Evolutionary conservation across 2,113 vertebrate species (phyloP).

Genomic region (Aphelocoma coerulescens): DNA sequence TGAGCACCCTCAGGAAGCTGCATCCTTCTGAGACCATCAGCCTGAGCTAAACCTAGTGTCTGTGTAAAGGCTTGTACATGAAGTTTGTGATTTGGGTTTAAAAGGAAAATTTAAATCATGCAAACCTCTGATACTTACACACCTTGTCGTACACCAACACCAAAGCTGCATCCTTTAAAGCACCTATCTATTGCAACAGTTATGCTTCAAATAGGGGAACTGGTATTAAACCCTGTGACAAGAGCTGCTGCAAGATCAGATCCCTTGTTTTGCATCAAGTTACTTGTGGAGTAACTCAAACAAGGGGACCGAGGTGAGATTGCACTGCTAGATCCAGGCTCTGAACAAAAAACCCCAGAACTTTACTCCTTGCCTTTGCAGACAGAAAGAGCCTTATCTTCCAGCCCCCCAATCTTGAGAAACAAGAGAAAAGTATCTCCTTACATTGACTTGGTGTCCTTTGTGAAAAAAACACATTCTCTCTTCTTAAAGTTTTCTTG

Average conservation of each 20-base stretch:
- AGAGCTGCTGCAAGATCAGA: neutral
- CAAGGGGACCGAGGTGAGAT: neutral
- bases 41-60: neutral
- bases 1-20: neutral
- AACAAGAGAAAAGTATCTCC: neutral
- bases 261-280: neutral
- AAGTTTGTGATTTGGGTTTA: neutral
- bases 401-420: accelerated
- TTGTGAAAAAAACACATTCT: constrained; percentile 78
- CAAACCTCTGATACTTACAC: neutral
- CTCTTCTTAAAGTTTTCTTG: constrained; percentile 81
- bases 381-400: neutral
- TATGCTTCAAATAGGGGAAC: neutral
- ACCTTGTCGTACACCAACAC: neutral
- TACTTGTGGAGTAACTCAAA: neutral
- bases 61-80: neutral
- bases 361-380: neutral
- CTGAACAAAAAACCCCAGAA: neutral
- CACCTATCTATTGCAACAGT: neutral
- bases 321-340: neutral
- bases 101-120: neutral
- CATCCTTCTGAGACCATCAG: neutral
- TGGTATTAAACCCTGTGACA: neutral
- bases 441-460: constrained; percentile 77
- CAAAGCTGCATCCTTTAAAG: neutral